Base-by-base conservation (phyloP, 2,888 invertebrate genomes). In the Hirtodrosophila confusa region DNA sequence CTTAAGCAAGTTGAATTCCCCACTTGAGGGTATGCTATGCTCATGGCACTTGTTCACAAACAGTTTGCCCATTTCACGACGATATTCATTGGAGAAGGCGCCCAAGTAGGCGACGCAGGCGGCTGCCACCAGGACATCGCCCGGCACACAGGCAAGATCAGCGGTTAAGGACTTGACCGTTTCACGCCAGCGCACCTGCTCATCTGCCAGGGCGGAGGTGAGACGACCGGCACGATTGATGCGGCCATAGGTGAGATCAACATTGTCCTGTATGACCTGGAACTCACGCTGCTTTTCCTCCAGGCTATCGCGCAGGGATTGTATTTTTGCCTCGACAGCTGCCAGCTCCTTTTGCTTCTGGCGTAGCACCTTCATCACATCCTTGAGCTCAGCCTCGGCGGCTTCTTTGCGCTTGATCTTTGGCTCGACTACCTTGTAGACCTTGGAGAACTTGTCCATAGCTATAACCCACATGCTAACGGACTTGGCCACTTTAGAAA, bases 391-490 rank as follows among this genome's bases (percentile, higher is more conserved):
- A 5, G 91, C 92, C 78, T 97, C 96, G 0, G 97, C 97, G 65
- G 93, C 94, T 87, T 95, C 94, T 79, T 97, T 94, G 66, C 94
- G 94, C 69, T 95, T 93, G 55, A 96, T 94, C 91, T 98, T 98
- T 0, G 98, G 98, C 88, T 97, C 97, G 2, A 98, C 97, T 6
- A 97, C 94, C 89, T 94, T 94, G 91, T 95, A 97, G 0, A 97
- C 95, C 91, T 96, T 96, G 0, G 97, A 95, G 89, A 98, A 98
- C 89, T 95, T 95, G 83, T 97, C 97, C 74, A 98, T 95, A 0
- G 98, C 98, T 88, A 95, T 93, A 6, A 98, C 97, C 98, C 98
- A 98, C 90, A 97, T 93, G 78, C 97, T 97, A 92, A 98, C 95
- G 7, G 97, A 97, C 78, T 95, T 95, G 88, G 97, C 97, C 0